A percentile compares a stretch with the other conserved stretches of the same genome.
phyloP scores from a whole-genome alignment of 2,797 vertebrate genomes.

The Notolepis coatsorum region DNA sequence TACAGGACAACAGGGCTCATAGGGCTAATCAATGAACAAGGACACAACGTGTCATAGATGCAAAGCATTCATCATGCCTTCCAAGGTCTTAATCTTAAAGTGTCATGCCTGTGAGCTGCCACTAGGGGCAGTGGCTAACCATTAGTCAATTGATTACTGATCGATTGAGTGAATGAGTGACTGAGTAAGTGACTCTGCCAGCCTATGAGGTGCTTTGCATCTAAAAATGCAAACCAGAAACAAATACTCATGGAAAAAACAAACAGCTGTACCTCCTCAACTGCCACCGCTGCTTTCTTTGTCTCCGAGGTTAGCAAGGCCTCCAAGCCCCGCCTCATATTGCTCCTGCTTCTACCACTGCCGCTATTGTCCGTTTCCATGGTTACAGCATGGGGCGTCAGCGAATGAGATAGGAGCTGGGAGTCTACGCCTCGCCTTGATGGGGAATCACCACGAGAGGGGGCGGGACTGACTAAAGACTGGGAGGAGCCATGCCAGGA shows the following conservation, averaged over 20 bases:
- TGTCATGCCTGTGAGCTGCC: too few species aligned
- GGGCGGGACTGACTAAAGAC: constrained; percentile 68
- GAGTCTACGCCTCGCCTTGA: constrained; percentile 44
- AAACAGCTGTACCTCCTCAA: constrained; percentile 55
- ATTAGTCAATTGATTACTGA: too few species aligned
- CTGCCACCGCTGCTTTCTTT: constrained; percentile 63
- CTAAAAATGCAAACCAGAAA: not conserved
- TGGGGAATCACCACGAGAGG: constrained; percentile 59
- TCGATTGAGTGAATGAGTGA: too few species aligned
- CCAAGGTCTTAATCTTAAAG: too few species aligned
- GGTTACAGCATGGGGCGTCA: constrained; percentile 35
- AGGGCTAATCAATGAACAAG: too few species aligned
- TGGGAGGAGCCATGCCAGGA: constrained; percentile 76
- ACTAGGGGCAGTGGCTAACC: too few species aligned
- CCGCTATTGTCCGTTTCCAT: constrained; percentile 50
- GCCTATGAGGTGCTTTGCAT: too few species aligned
- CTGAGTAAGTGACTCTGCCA: too few species aligned
- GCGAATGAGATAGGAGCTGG: constrained; percentile 25
- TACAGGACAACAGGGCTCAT: too few species aligned
- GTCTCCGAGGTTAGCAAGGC: constrained; percentile 74
- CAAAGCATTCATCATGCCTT: too few species aligned
- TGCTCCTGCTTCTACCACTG: constrained; percentile 74
- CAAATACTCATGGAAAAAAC: not conserved
- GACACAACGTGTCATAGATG: too few species aligned
- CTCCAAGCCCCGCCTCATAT: constrained; percentile 72